Percentiles rank a stretch among this genome's conserved stretches.
Conservation (phyloP, 2,113 vertebrate species). For the Tympanuchus pallidicinctus region DNA sequence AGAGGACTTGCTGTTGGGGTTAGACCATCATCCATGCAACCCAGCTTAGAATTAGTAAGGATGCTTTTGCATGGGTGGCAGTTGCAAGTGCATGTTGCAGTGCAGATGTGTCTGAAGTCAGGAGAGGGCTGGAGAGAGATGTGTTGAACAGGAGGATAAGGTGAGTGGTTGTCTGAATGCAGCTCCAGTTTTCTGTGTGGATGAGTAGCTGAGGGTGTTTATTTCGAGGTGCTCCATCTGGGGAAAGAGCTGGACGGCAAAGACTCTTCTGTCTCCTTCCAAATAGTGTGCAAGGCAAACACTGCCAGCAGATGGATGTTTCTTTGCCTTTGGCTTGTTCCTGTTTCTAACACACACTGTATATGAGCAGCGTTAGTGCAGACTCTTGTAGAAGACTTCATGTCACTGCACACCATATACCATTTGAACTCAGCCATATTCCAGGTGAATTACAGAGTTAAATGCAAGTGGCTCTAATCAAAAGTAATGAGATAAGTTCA, state of each 20-base stretch:
- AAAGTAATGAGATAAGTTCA: background rate
- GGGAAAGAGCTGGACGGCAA: background rate
- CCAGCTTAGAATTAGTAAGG: background rate
- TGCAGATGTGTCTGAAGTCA: background rate
- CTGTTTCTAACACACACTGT: background rate
- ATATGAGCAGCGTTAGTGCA: background rate
- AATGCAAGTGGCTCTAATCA: background rate
- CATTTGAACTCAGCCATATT: background rate
- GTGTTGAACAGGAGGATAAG: background rate
- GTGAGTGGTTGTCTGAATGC: background rate
- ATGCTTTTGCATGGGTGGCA: background rate
- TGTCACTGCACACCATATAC: background rate
- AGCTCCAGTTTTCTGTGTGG: constrained; percentile 16
- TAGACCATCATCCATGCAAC: background rate
- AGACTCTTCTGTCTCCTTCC: background rate
- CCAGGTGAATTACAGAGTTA: background rate
- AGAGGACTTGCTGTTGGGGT: background rate
- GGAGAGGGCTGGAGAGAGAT: background rate
- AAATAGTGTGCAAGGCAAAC: background rate
- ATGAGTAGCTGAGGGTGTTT: background rate
- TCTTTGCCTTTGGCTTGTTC: background rate
- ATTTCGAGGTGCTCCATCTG: background rate
- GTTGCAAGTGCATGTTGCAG: background rate
- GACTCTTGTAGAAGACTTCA: background rate
- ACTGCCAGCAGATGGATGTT: background rate